Conservation (phyloP, 2,888 invertebrate genomes). For the Digitonthophagus gazella region DNA sequence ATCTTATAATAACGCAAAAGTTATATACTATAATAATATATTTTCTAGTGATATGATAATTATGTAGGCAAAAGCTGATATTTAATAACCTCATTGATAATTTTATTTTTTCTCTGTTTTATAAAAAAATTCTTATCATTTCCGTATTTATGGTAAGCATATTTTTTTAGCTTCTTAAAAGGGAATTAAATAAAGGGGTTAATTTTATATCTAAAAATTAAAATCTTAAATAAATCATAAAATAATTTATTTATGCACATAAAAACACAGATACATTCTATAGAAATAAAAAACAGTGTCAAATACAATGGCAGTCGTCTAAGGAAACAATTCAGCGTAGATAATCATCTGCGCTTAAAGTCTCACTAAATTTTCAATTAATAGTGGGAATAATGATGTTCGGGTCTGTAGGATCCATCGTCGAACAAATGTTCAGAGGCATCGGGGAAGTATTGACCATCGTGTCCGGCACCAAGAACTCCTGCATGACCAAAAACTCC, state of each 20-base stretch:
- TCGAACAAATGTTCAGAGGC: slow-evolving; percentile 39
- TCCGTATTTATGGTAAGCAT: too few species aligned
- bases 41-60: too few species aligned
- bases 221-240: neutral
- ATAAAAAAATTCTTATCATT: too few species aligned
- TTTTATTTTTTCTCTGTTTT: too few species aligned
- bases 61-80: too few species aligned
- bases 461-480: slow-evolving; percentile 23
- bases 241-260: neutral
- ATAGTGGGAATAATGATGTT: slow-evolving; percentile 21
- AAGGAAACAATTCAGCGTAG: neutral
- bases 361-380: neutral
- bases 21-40: too few species aligned
- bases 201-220: too few species aligned
- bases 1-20: too few species aligned
- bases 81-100: too few species aligned
- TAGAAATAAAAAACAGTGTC: neutral
- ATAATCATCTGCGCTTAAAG: neutral
- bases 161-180: too few species aligned
- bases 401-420: slow-evolving; percentile 42
- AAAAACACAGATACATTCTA: neutral
- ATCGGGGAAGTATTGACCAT: slow-evolving; percentile 37
- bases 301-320: neutral
- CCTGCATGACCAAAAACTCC: neutral
- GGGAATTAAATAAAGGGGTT: too few species aligned